phyloP scores from a whole-genome alignment of 2,797 vertebrate genomes.

The Macrochelys suwanniensis region DNA sequence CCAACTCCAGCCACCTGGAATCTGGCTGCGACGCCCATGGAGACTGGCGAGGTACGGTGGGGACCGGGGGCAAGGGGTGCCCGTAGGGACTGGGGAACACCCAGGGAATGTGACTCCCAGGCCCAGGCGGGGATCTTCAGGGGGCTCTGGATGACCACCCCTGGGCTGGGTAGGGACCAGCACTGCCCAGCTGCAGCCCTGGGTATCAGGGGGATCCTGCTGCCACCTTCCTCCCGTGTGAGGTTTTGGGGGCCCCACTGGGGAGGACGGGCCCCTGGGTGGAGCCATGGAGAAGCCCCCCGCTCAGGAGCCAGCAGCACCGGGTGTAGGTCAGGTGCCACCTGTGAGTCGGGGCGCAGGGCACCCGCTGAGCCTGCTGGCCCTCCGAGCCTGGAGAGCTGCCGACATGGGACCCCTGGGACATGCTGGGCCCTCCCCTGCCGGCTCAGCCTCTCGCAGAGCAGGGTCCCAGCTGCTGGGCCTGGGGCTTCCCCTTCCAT shows the following conservation, averaged over 20 bases:
- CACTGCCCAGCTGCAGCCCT: not conserved
- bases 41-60: constrained; percentile 48
- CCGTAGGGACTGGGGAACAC: too few species aligned
- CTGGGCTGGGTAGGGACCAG: not conserved
- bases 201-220: not conserved
- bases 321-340: not conserved
- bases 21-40: constrained; percentile 3
- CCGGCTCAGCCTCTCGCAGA: too few species aligned
- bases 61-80: not conserved
- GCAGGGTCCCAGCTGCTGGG: not conserved
- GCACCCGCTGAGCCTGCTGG: too few species aligned
- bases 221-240: not conserved
- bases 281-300: not conserved
- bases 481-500: not conserved
- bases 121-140: not conserved
- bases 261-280: not conserved
- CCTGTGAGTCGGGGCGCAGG: too few species aligned
- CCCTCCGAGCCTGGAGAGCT: too few species aligned
- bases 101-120: not conserved
- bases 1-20: not conserved
- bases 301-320: not conserved
- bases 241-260: not conserved
- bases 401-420: too few species aligned
- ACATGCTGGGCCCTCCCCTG: too few species aligned
- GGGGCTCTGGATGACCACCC: not conserved